phyloP scores from a whole-genome alignment of 2,113 vertebrate genomes.

The Gasterosteus nipponicus region DNA sequence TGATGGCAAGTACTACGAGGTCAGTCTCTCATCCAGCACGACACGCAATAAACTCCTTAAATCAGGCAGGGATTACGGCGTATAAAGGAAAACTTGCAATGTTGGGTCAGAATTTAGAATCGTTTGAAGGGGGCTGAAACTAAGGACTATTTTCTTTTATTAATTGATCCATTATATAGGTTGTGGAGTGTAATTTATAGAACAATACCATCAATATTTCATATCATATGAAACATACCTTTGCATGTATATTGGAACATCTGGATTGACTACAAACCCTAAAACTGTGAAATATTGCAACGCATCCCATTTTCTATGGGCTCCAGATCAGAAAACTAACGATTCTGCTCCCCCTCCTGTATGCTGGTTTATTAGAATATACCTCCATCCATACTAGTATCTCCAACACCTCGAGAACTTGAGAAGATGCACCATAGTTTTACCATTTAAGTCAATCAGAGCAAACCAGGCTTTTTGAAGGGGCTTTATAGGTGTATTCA shows the following conservation, averaged over 20 bases:
- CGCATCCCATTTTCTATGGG: neutral
- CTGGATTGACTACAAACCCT: neutral
- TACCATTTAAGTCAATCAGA: neutral
- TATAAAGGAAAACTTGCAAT: neutral
- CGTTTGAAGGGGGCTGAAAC: neutral
- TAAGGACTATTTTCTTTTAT: neutral
- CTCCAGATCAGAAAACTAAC: neutral
- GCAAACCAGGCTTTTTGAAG: neutral
- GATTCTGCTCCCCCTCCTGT: neutral
- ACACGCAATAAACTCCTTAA: neutral
- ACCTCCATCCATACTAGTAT: neutral
- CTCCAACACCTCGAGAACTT: too few species aligned
- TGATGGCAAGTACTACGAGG: constrained; percentile 95
- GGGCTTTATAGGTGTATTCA: neutral
- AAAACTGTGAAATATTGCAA: neutral
- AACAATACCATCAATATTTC: neutral
- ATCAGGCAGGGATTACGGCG: neutral
- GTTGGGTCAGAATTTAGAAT: neutral
- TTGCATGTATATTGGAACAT: neutral
- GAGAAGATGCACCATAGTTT: neutral
- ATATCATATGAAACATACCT: too few species aligned
- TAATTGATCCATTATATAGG: neutral
- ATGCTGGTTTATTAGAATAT: neutral
- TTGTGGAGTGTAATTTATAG: neutral
- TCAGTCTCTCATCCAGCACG: constrained; percentile 62